Conservation (phyloP, 2,113 vertebrate species). For the Nothobranchius furzeri region DNA sequence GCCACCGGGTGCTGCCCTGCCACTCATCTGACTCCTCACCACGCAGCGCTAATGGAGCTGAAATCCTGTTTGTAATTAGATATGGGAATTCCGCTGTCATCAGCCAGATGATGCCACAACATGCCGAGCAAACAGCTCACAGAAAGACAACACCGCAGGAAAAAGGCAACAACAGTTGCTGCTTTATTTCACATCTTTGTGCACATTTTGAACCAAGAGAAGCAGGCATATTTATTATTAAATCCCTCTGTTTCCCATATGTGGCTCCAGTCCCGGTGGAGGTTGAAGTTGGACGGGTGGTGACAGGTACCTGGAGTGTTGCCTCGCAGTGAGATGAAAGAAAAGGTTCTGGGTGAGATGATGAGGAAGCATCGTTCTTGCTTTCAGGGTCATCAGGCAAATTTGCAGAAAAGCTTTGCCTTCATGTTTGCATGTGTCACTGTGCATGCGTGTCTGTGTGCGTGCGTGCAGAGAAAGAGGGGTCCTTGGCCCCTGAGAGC, state of each 20-base stretch:
- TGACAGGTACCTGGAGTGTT: conserved; percentile 89
- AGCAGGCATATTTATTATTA: background rate
- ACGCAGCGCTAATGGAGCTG: conserved; percentile 98
- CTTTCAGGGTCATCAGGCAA: conserved; percentile 86
- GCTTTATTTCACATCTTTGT: background rate
- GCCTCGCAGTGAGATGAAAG: conserved; percentile 78
- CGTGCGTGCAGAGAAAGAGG: conserved; percentile 78
- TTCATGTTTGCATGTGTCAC: conserved; percentile 40
- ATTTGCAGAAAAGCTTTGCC: conserved; percentile 82
- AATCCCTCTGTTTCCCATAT: conserved; percentile 45
- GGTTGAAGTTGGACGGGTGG: conserved; percentile 48
- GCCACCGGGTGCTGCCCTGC: conserved; percentile 90
- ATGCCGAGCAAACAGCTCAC: conserved; percentile 37
- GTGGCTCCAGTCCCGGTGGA: conserved; percentile 27
- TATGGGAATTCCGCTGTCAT: conserved; percentile 99
- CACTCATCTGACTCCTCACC: conserved; percentile 92
- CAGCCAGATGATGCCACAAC: conserved; percentile 99
- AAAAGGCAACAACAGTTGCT: conserved; percentile 15
- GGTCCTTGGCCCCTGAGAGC: conserved; percentile 96
- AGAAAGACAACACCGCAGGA: conserved; percentile 14
- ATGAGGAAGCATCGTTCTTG: conserved; percentile 84
- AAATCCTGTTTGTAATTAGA: conserved; percentile 99
- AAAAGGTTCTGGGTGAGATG: conserved; percentile 77
- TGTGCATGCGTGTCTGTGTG: conserved; percentile 4
- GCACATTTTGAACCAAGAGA: background rate